A percentile compares a stretch with the other conserved stretches of the same genome.
Conservation (phyloP, 2,797 vertebrate species). For the Oceanodroma leucorhoa region DNA sequence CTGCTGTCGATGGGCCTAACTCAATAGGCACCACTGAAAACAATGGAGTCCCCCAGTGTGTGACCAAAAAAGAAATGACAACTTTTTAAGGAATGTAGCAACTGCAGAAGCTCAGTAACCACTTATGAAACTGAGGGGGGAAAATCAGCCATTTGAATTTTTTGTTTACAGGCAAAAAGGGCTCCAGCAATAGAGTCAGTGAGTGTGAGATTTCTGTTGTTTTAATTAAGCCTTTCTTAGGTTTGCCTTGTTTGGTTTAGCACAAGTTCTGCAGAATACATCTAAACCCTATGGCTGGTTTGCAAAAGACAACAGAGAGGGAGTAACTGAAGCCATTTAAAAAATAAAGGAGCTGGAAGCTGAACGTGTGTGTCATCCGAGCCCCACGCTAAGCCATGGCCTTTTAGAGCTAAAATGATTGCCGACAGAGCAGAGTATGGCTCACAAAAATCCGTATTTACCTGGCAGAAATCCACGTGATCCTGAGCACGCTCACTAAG, state of each 20-base stretch:
- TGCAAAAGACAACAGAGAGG: not conserved
- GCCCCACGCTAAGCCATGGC: not conserved
- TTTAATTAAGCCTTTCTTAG: slow-evolving; percentile 54
- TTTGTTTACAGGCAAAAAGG: slow-evolving; percentile 55
- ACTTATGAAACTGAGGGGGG: slow-evolving; percentile 49
- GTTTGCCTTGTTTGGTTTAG: slow-evolving; percentile 64
- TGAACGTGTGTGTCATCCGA: not conserved
- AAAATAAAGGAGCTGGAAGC: slow-evolving; percentile 44
- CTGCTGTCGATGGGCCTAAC: slow-evolving; percentile 62
- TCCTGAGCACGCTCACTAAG: not conserved
- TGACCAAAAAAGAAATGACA: slow-evolving; percentile 67
- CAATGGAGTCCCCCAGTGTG: slow-evolving; percentile 64
- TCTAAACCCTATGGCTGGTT: slow-evolving; percentile 9
- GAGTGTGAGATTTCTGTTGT: slow-evolving; percentile 48
- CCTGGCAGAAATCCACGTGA: slow-evolving; percentile 39
- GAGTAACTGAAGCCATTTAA: slow-evolving; percentile 31
- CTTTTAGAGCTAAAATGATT: slow-evolving; percentile 51
- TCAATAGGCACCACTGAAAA: slow-evolving; percentile 67
- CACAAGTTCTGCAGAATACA: slow-evolving; percentile 20
- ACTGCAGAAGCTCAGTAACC: slow-evolving; percentile 65
- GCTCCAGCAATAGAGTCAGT: slow-evolving; percentile 37
- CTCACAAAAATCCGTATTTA: not conserved
- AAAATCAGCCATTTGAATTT: slow-evolving; percentile 24
- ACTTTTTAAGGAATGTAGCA: slow-evolving; percentile 66
- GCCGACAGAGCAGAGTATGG: not conserved